Percentiles rank a stretch among this genome's conserved stretches.
phyloP scores from a whole-genome alignment of 2,113 vertebrate species.

The Toxotes jaculatrix region DNA sequence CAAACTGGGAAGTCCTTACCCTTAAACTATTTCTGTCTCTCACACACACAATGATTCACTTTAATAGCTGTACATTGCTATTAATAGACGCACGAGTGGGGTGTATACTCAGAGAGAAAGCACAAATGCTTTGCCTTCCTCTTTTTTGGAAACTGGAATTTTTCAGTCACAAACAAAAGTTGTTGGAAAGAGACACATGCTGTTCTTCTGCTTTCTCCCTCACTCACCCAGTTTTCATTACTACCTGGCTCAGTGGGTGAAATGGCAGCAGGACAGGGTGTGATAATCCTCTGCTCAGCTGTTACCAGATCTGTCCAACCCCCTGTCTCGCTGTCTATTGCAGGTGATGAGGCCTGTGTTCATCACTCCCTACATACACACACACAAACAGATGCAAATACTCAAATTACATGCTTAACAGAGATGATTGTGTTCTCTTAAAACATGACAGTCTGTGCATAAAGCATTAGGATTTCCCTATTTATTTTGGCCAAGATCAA shows the following conservation, averaged over 20 bases:
- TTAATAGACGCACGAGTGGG: not conserved
- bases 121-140: not conserved
- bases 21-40: not conserved
- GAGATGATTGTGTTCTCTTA: not conserved
- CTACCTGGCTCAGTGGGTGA: conserved; percentile 21
- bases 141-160: not conserved
- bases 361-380: not conserved
- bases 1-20: not conserved
- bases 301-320: conserved; percentile 39
- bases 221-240: conserved; percentile 15
- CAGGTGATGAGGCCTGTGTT: conserved; percentile 22
- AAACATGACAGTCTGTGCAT: not conserved
- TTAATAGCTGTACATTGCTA: not conserved
- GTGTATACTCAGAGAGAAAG: not conserved
- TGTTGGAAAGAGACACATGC: not conserved
- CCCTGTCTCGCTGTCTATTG: not conserved
- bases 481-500: too few relatives aligned
- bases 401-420: conserved; percentile 1
- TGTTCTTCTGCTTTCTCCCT: not conserved
- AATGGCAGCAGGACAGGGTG: conserved; percentile 4
- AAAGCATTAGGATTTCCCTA: too few relatives aligned
- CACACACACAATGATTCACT: not conserved
- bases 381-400: not conserved
- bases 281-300: conserved; percentile 52
- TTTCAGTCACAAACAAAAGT: not conserved